These are phyloP conservation scores for Decapterus maruadsi DNA, from an alignment of 2,797 vertebrate genomes.

Conservation along the genomic window DNA sequence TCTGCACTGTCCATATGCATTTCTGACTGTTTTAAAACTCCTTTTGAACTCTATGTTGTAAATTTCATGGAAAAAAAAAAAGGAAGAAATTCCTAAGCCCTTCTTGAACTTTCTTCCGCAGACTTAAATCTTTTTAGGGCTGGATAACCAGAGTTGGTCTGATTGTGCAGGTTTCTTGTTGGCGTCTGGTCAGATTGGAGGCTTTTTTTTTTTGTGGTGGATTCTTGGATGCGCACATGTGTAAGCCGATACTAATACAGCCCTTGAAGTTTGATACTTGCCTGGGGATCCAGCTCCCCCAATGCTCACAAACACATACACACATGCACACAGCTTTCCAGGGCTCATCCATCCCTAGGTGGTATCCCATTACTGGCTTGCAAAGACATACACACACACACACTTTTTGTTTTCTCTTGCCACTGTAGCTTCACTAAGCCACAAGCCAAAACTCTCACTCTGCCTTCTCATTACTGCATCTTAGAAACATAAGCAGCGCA, in stretches of 20 bases:
- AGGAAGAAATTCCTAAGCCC: background rate
- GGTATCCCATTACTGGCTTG: conserved; percentile 76
- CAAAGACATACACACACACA: conserved; percentile 53
- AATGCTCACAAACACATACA: conserved; percentile 53
- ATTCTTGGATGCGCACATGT: conserved; percentile 72
- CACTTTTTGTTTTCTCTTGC: conserved; percentile 66
- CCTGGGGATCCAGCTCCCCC: conserved; percentile 78
- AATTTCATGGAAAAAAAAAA: background rate
- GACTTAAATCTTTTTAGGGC: background rate
- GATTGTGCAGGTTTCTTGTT: conserved; percentile 45
- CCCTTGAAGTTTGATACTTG: conserved; percentile 85
- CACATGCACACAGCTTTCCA: conserved; percentile 67
- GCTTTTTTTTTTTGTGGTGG: conserved; percentile 62
- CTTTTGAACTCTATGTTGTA: background rate
- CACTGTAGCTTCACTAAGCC: conserved; percentile 64
- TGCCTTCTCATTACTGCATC: conserved; percentile 62
- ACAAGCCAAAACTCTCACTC: conserved; percentile 70
- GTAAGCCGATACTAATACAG: conserved; percentile 84
- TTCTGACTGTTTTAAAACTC: background rate
- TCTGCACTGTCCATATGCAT: background rate
- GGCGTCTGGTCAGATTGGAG: conserved; percentile 44
- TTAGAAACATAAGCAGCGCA: conserved; percentile 51
- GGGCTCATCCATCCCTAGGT: conserved; percentile 78
- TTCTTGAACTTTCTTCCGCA: background rate
- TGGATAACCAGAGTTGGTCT: conserved; percentile 15